Evolutionary conservation across 2,888 invertebrate genomes (phyloP), one percentile per base, ranked within the genome.

Genomic region (Hartigia nigra): DNA sequence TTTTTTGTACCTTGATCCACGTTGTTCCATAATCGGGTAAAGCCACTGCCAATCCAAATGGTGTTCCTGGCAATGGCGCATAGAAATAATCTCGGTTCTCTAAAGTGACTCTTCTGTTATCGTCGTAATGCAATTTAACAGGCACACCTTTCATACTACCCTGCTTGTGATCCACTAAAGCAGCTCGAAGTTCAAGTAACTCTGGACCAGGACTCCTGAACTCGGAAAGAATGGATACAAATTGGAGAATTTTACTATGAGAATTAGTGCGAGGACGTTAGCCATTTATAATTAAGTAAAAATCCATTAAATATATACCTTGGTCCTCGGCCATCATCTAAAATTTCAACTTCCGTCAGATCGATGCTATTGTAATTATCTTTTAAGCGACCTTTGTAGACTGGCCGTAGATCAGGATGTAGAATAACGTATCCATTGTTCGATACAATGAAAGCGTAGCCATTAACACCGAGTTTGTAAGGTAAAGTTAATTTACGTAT

Each of bases 311-410:
- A 35, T 70, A 78, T 35, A 83, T 94, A 94, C 78, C 97, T 93
- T 0, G 96, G 94, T 0, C 93, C 94, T 76, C 94, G 93, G 3
- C 94, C 94, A 82, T 94, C 94, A 86, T 96, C 95, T 35, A 96
- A 94, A 83, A 98, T 96, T 91, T 99, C 99, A 11, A 99, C 96
- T 92, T 99, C 99, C 2, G 97, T 95, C 80, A 99, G 94, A 92
- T 99, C 99, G 69, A 99, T 96, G 91, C 98, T 98, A 92, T 98
- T 98, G 92, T 97, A 99, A 91, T 98, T 98, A n/a, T 95, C 94
- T 92, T 97, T 98, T 79, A 97, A 92, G 76, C 93, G 92, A 69
- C 94, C 94, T 84, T 94, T 93, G 85, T 93, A 94, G 93, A 96
- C 95, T 23, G 98, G 98, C 83, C 97, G 94, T 82, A 98, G 94